phyloP scores from a whole-genome alignment of 2,797 vertebrate genomes.

The Hylomyscus alleni region DNA sequence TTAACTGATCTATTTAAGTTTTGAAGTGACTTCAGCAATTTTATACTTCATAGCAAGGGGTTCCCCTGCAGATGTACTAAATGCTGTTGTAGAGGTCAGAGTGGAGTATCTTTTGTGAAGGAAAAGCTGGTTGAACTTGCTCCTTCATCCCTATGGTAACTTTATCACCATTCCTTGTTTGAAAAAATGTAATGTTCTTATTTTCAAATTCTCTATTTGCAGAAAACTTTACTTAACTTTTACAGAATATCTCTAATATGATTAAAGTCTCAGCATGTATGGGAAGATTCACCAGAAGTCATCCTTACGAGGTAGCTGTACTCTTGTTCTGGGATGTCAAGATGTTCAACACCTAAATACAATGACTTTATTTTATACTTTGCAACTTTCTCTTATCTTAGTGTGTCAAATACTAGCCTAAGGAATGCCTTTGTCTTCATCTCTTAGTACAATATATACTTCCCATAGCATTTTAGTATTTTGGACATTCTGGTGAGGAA shows the following conservation, averaged over 20 bases:
- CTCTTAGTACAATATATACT: constrained; percentile 96
- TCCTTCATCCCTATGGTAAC: constrained; percentile 99
- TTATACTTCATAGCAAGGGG: constrained; percentile 98
- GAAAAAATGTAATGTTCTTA: constrained; percentile 96
- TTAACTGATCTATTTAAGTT: constrained; percentile 93
- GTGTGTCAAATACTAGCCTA: constrained; percentile 96
- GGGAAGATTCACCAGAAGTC: constrained; percentile 96
- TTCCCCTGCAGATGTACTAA: constrained; percentile 98
- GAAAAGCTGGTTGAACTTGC: constrained; percentile 96
- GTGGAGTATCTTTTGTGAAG: constrained; percentile 97
- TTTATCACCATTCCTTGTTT: constrained; percentile 98
- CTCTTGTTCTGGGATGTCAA: constrained; percentile 97
- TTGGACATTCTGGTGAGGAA: constrained; percentile 93
- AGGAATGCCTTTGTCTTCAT: constrained; percentile 95
- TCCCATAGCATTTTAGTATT: constrained; percentile 96
- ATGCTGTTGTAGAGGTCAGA: constrained; percentile 96
- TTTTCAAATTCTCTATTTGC: constrained; percentile 97
- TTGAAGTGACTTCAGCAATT: constrained; percentile 90
- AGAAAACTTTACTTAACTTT: constrained; percentile 97
- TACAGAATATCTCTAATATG: constrained; percentile 97
- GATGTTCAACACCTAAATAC: constrained; percentile 98
- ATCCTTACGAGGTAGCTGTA: constrained; percentile 99
- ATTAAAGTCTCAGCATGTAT: constrained; percentile 96
- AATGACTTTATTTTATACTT: constrained; percentile 99
- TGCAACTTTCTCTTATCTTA: constrained; percentile 97